Evolutionary conservation across 2,888 invertebrate genomes (phyloP), one percentile per base, ranked within the genome.

Genomic region (Limenitis camilla): DNA sequence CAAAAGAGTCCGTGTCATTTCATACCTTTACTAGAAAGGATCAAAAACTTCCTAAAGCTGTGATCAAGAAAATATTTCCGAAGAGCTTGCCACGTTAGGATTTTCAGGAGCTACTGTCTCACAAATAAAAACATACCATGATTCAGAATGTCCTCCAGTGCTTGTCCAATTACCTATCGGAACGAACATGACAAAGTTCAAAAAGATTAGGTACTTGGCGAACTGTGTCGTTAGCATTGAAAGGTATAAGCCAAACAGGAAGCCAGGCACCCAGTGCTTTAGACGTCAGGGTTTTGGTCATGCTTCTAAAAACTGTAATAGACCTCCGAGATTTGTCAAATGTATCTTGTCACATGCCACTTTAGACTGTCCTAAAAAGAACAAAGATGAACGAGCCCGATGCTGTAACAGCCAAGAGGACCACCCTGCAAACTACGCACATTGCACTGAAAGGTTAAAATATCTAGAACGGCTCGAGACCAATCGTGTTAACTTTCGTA

Each of bases 231-330:
- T 60, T 11, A 19, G 52, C 4, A 49, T 61, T 1, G 10, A 47
- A 28, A 55, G 54, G 40, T 60, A 33, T 19, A 55, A 51, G 10
- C 53, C 57, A 1, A 50, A 10, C 2, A 46, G 40, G 8, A 19
- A n/a, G 30, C 6, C 19, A 6, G 55, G 56, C 1, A 58, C 56
- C 6, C 59, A 61, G 41, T 61, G 59, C 31, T 61, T 35, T 28
- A 40, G 61, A 29, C 60, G 61, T 39, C 59, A 60, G 47, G 9
- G 45, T 1, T 60, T 60, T 49, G 58, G 58, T 2, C 58, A 59
- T 33, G 48, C 59, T 4, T 52, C 60, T 5, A 43, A 35, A 39
- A 58, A 60, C 27, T 61, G 59, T 30, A 61, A 59, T 29, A 28
- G 51, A 27, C 40, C 49, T 8, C 31, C 52, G n/a, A 40, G 58